Base-by-base conservation (phyloP, 1,140 invertebrate species). In the Caerostris darwini region DNA sequence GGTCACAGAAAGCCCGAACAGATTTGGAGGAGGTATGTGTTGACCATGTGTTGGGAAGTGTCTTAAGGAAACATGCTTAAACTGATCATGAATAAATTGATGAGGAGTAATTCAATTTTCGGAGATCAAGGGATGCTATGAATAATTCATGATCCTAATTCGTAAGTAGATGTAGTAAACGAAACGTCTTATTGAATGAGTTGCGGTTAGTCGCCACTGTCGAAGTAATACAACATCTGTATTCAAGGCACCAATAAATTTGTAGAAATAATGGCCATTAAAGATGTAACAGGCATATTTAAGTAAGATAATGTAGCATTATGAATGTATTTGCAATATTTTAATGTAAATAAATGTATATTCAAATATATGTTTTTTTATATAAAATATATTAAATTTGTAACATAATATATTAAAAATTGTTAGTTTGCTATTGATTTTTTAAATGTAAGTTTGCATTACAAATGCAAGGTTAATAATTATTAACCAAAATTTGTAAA, bases 11-110 rank as follows among this genome's bases (percentile, higher is more conserved):
- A 50, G 71, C 50, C 19, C 14, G 71, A 77, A 77, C 71, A 77
- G 34, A 53, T 53, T 77, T 53, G 19, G 71, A 77, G 10, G 71
- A 77, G 53, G 50, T 77, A 77, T 77, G 71, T 77, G 71, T 77
- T 77, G 71, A 77, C 71, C 71, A 77, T 77, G 71, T 50, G 50
- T 77, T 77, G 12, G 7, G 71, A 77, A 77, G 71, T 8, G 71
- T 77, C 34, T 53, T 77, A 77, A 77, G 71, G 50, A 77, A 77
- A 77, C 71, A 77, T 12, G 71, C 71, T 50, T 77, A 77, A 53
- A 50, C 71, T 53, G 19, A 77, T 77, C 71, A 77, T 77, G 71
- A 77, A 77, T 77, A 77, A 77, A 77, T 77, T 77, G 71, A 77
- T 77, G 50, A 12, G 50, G 71, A 77, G 34, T 77, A 77, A 77